Conservation (phyloP, 2,888 invertebrate genomes). For the Pinctada fucata region DNA sequence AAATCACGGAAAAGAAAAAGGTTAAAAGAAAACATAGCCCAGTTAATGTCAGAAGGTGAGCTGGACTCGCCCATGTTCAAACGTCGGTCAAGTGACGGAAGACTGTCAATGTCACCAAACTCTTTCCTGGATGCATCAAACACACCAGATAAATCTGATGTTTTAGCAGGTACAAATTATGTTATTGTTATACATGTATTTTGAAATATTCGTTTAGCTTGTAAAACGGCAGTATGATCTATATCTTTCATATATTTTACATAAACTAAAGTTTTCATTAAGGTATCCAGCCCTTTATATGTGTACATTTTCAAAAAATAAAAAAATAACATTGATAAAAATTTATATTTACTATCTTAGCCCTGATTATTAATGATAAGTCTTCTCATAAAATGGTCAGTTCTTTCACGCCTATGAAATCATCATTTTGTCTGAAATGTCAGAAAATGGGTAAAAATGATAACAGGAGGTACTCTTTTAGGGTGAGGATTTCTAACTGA, state of each 20-base stretch:
- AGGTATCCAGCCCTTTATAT: too few species aligned
- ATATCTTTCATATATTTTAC: background rate
- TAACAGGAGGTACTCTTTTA: too few species aligned
- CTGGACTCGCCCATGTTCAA: slow-evolving; percentile 65
- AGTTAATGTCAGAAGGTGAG: slow-evolving; percentile 78
- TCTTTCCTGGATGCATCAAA: slow-evolving; percentile 92
- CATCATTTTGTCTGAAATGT: too few species aligned
- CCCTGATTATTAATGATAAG: too few species aligned
- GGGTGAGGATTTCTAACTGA: too few species aligned
- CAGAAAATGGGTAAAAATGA: too few species aligned
- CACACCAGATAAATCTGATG: slow-evolving; percentile 75
- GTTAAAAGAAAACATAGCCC: slow-evolving; percentile 82
- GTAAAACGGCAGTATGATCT: background rate
- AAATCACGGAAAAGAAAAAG: slow-evolving; percentile 89
- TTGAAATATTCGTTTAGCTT: background rate
- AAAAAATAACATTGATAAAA: too few species aligned
- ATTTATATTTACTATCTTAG: too few species aligned
- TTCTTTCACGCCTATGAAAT: too few species aligned
- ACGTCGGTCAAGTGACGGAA: slow-evolving; percentile 91
- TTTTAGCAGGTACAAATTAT: slow-evolving; percentile 19
- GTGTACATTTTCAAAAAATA: too few species aligned
- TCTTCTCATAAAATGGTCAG: too few species aligned
- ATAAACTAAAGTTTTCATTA: too few species aligned
- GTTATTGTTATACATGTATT: background rate
- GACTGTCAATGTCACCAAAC: slow-evolving; percentile 87